Evolutionary conservation across 1,140 invertebrate genomes (phyloP).

Genomic region (Listronotus oregonensis): DNA sequence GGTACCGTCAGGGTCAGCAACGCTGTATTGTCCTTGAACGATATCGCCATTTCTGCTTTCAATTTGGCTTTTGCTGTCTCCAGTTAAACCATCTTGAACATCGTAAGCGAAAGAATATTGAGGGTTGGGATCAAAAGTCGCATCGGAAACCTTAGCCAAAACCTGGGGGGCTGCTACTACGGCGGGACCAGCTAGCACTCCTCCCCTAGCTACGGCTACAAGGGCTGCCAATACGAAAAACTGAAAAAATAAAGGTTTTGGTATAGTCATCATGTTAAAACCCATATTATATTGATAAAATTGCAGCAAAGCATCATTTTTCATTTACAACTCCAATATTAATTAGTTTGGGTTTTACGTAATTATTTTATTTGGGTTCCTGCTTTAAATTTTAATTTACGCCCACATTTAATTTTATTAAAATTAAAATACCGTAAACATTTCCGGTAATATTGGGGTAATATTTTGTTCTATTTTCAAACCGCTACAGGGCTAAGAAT

Average conservation of each 20-base stretch:
- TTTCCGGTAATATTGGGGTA: too few species aligned
- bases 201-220: slow-evolving; percentile 44
- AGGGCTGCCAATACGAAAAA: slow-evolving; percentile 47
- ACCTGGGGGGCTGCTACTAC: slow-evolving; percentile 60
- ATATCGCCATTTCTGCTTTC: slow-evolving; percentile 66
- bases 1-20: slow-evolving; percentile 41
- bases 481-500: too few species aligned
- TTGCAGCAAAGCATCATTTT: too few species aligned
- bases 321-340: too few species aligned
- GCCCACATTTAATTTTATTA: too few species aligned
- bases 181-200: slow-evolving; percentile 35
- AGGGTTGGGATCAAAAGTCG: slow-evolving; percentile 60
- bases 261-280: too few species aligned
- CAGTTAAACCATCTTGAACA: slow-evolving; percentile 63
- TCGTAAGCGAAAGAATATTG: slow-evolving; percentile 64
- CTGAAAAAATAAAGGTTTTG: slow-evolving; percentile 10
- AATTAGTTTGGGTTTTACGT: too few species aligned
- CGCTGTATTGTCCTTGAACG: slow-evolving; percentile 60
- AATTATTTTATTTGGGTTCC: too few species aligned
- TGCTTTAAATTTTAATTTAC: too few species aligned
- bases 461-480: too few species aligned
- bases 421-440: too few species aligned
- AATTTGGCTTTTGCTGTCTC: slow-evolving; percentile 65
- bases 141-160: slow-evolving; percentile 51
- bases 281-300: too few species aligned